Conservation (phyloP, 2,888 invertebrate species). For the Diarsia brunnea region DNA sequence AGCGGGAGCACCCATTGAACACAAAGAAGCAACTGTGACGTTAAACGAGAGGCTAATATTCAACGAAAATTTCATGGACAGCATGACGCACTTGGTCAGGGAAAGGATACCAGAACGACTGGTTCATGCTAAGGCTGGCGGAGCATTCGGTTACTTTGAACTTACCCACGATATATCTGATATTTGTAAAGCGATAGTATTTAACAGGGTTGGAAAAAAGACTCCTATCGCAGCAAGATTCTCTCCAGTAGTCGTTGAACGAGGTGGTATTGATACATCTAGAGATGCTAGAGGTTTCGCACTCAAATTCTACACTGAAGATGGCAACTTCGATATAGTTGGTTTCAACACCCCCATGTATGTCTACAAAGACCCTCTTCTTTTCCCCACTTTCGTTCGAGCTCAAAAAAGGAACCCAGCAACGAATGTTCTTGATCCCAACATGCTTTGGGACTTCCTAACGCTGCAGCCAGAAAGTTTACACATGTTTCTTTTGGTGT, state of each 20-base stretch:
- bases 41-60: conserved; percentile 95
- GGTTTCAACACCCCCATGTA: conserved; percentile 97
- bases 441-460: conserved; percentile 98
- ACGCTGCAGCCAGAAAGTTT: conserved; percentile 95
- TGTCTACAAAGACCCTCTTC: conserved; percentile 95
- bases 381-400: conserved; percentile 97
- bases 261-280: conserved; percentile 96
- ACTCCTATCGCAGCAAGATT: conserved; percentile 95
- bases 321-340: conserved; percentile 97
- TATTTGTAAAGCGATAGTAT: conserved; percentile 94
- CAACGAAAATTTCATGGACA: conserved; percentile 94
- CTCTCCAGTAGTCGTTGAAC: conserved; percentile 95
- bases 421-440: conserved; percentile 95
- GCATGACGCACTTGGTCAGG: conserved; percentile 94
- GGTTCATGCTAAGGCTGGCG: conserved; percentile 97
- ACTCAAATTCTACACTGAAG: conserved; percentile 97
- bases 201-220: conserved; percentile 93
- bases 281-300: conserved; percentile 97
- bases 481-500: conserved; percentile 95
- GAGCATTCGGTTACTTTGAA: conserved; percentile 96
- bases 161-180: conserved; percentile 95
- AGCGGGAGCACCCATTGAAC: conserved; percentile 94
- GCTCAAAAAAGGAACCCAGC: conserved; percentile 98
- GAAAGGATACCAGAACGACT: conserved; percentile 98
- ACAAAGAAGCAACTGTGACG: conserved; percentile 92